Evolutionary conservation across 2,888 invertebrate genomes (phyloP).

Genomic region (Gerris lacustris): DNA sequence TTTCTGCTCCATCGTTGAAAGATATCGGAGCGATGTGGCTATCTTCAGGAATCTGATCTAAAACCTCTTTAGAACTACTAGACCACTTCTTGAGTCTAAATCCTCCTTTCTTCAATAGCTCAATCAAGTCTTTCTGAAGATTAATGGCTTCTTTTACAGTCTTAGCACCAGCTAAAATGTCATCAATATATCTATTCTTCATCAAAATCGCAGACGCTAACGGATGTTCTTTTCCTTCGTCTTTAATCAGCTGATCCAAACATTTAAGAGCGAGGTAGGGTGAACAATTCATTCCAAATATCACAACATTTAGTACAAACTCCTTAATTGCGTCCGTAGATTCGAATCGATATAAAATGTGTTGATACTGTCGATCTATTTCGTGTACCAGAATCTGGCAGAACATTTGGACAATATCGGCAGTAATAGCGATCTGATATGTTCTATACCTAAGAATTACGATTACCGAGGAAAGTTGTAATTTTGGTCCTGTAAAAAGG

Average conservation of each 20-base stretch:
- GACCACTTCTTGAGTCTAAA: conserved; percentile 28
- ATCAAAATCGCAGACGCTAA: conserved; percentile 19
- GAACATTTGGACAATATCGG: conserved; percentile 19
- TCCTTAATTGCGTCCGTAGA: conserved; percentile 20
- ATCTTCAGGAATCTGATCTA: conserved; percentile 17
- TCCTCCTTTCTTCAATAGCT: conserved; percentile 20
- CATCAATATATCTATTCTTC: conserved; percentile 30
- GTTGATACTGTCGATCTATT: conserved; percentile 23
- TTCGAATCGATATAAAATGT: conserved; percentile 28
- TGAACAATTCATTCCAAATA: conserved; percentile 28
- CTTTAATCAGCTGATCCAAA: conserved; percentile 24
- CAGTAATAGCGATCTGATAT: conserved; percentile 12
- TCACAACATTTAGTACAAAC: conserved; percentile 26
- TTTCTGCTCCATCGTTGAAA: conserved; percentile 12
- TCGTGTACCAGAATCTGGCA: conserved; percentile 17
- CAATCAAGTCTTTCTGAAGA: conserved; percentile 22
- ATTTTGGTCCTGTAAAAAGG: conserved; percentile 13
- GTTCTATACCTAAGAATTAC: conserved; percentile 13
- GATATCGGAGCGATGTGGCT: conserved; percentile 17
- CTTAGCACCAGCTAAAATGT: conserved; percentile 25
- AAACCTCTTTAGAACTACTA: conserved; percentile 18
- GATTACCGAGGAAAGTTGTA: conserved; percentile 2
- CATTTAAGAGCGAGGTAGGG: conserved; percentile 26
- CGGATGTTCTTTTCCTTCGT: conserved; percentile 22
- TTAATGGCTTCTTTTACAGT: conserved; percentile 23